Evolutionary conservation across 2,888 invertebrate genomes (phyloP).

Genomic region (Smittia sp.): DNA sequence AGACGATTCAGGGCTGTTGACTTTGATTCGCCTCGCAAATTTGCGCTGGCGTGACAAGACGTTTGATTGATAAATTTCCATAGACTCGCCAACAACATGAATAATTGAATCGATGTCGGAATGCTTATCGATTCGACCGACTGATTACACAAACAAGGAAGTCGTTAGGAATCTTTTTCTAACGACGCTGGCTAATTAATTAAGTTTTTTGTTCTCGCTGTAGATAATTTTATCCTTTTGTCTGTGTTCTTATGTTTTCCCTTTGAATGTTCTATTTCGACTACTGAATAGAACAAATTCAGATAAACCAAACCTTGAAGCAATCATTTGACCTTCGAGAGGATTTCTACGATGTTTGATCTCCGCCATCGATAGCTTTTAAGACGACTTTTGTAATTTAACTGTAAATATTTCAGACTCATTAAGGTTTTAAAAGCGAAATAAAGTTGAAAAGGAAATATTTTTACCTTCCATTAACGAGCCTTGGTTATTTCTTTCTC

Average conservation of each 20-base stretch:
- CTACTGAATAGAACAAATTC: too few species aligned
- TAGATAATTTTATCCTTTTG: background rate
- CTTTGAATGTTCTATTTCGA: too few species aligned
- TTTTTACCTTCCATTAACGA: background rate
- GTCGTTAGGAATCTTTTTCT: background rate
- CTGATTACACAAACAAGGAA: background rate
- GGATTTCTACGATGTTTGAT: too few species aligned
- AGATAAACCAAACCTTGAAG: too few species aligned
- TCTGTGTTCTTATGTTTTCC: too few species aligned
- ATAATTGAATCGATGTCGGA: background rate
- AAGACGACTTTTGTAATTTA: too few species aligned
- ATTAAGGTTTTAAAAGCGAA: background rate
- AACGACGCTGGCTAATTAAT: background rate
- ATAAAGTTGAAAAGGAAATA: slow-evolving; percentile 3
- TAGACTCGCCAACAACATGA: too few species aligned
- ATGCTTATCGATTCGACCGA: background rate
- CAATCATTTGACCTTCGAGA: too few species aligned
- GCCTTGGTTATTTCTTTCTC: background rate
- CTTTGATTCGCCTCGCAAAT: background rate
- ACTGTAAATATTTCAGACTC: too few species aligned
- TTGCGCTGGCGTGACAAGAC: too few species aligned
- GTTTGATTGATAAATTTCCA: background rate
- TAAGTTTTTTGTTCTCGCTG: background rate
- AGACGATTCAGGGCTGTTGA: slow-evolving; percentile 32
- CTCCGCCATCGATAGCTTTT: too few species aligned